Evolutionary conservation across 92 coral and sea anemone genomes (phyloP).

Genomic region (Parazoanthus atlanticus): DNA sequence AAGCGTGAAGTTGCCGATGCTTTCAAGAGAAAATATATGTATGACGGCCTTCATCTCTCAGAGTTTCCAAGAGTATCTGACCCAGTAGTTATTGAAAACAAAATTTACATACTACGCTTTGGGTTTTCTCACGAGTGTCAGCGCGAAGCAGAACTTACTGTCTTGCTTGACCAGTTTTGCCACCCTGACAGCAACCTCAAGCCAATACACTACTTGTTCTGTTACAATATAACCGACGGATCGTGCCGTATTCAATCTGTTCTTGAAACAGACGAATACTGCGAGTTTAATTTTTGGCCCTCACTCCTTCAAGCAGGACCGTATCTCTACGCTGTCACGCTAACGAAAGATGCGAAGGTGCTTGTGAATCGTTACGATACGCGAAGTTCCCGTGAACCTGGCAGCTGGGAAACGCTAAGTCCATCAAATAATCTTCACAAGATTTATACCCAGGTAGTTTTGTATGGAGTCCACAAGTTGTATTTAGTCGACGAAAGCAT

Average conservation of each 20-base stretch:
- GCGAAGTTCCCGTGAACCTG: not conserved
- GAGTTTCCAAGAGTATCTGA: not conserved
- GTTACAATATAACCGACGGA: constrained; percentile 6
- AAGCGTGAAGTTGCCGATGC: not conserved
- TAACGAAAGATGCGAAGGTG: not conserved
- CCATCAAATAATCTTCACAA: not conserved
- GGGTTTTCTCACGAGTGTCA: not conserved
- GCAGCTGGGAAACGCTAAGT: not conserved
- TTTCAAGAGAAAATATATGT: not conserved
- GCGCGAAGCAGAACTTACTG: not conserved
- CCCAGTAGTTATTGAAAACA: not conserved
- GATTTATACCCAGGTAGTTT: not conserved
- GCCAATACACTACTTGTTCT: not conserved
- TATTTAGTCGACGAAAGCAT: not conserved
- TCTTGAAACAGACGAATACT: constrained; percentile 3
- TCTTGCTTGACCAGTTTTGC: not conserved
- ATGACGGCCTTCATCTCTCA: not conserved
- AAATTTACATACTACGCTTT: not conserved
- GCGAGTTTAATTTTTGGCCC: not conserved
- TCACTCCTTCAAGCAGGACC: not conserved
- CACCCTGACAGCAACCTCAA: not conserved
- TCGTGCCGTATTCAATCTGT: constrained; percentile 1
- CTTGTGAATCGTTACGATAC: not conserved
- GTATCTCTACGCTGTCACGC: not conserved
- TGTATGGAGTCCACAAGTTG: not conserved